Conservation (phyloP, 2,113 vertebrate genomes). For the Proteles cristata region DNA sequence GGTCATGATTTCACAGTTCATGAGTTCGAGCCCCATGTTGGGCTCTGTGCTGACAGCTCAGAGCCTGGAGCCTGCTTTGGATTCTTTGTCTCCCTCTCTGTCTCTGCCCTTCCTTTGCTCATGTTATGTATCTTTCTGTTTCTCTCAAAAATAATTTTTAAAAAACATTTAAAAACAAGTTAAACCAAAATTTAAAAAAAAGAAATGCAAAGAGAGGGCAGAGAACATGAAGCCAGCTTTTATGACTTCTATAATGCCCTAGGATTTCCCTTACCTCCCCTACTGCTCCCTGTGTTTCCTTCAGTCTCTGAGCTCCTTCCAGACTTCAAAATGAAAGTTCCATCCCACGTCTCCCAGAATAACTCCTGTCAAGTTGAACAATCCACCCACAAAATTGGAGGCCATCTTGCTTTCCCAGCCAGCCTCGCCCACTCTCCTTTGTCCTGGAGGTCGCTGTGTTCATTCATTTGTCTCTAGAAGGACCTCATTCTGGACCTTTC, state of each 20-base stretch:
- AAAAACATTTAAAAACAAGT: too few species aligned
- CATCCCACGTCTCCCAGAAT: slow-evolving; percentile 71
- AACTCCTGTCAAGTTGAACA: slow-evolving; percentile 71
- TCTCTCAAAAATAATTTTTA: too few species aligned
- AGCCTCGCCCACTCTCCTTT: slow-evolving; percentile 61
- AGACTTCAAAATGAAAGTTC: slow-evolving; percentile 78
- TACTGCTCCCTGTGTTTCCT: slow-evolving; percentile 38
- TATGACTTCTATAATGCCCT: slow-evolving; percentile 58
- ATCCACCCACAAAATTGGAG: slow-evolving; percentile 73
- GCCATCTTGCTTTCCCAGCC: slow-evolving; percentile 64
- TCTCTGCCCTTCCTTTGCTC: too few species aligned
- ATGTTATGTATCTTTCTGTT: too few species aligned
- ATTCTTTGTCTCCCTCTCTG: too few species aligned
- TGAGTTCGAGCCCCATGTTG: too few species aligned
- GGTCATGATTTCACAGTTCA: too few species aligned
- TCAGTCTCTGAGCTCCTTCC: slow-evolving; percentile 73
- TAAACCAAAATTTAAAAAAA: too few species aligned
- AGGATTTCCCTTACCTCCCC: background rate
- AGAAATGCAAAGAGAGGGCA: slow-evolving; percentile 23
- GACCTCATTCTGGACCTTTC: slow-evolving; percentile 40
- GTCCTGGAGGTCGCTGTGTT: slow-evolving; percentile 66
- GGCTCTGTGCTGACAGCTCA: too few species aligned
- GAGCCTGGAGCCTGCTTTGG: too few species aligned
- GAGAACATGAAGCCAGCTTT: slow-evolving; percentile 49
- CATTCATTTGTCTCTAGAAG: slow-evolving; percentile 44